phyloP scores from a whole-genome alignment of 2,797 vertebrate species.

The Etheostoma perlongum region DNA sequence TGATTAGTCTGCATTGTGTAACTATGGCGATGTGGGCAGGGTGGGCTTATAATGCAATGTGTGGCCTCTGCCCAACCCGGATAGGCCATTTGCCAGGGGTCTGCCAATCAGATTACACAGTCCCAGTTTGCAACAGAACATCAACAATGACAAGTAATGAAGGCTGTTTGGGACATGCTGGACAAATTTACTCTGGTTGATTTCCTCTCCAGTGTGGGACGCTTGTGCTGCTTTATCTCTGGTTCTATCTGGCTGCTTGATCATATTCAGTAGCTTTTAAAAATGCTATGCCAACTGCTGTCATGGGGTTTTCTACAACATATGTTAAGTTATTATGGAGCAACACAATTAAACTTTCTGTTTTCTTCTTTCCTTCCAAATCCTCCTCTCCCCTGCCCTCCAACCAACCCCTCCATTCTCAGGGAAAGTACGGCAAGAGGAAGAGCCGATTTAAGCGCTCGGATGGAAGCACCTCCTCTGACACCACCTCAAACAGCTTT shows the following conservation, averaged over 20 bases:
- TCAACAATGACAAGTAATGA: constrained; percentile 78
- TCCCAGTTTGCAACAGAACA: constrained; percentile 74
- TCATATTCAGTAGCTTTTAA: constrained; percentile 48
- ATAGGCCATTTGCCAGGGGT: constrained; percentile 75
- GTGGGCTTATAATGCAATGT: constrained; percentile 77
- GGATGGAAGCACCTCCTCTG: constrained; percentile 96
- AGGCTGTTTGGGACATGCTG: constrained; percentile 41
- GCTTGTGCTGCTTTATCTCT: constrained; percentile 44
- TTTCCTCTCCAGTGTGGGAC: constrained; percentile 51
- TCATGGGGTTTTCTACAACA: constrained; percentile 34
- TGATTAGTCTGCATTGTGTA: constrained; percentile 82
- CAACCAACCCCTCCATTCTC: constrained; percentile 11
- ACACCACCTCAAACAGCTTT: constrained; percentile 98
- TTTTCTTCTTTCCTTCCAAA: constrained; percentile 14
- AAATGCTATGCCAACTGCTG: constrained; percentile 24
- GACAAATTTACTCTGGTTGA: constrained; percentile 25
- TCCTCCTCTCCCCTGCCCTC: neutral
- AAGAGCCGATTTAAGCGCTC: constrained; percentile 97
- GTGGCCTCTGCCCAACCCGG: constrained; percentile 74
- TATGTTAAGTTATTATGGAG: constrained; percentile 33
- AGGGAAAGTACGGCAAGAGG: constrained; percentile 95
- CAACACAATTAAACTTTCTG: constrained; percentile 38
- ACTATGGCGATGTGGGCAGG: constrained; percentile 80
- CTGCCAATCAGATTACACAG: constrained; percentile 83
- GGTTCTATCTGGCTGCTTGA: constrained; percentile 42